Percentiles rank a stretch among this genome's conserved stretches.
Evolutionary conservation across 2,888 invertebrate species (phyloP).

Genomic region (Arrhopalites spinosus): DNA sequence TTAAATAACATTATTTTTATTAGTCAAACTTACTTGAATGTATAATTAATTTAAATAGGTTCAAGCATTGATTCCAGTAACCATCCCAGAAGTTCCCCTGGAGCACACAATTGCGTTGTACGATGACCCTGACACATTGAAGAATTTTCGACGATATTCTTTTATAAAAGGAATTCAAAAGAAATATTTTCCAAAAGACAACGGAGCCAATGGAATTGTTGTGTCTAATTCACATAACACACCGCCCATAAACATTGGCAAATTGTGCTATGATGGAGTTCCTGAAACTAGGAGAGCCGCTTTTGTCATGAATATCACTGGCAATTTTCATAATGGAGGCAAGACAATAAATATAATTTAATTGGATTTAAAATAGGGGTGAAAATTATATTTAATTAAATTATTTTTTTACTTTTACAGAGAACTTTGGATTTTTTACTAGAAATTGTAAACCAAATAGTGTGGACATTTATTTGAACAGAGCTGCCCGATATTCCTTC

Average conservation of each 20-base stretch:
- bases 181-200: background rate
- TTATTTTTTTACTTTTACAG: slow-evolving; percentile 6
- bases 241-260: slow-evolving; percentile 3
- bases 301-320: background rate
- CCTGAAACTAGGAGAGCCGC: slow-evolving; percentile 16
- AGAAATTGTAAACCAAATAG: background rate
- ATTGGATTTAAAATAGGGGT: background rate
- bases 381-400: background rate
- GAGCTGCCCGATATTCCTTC: background rate
- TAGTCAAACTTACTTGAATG: background rate
- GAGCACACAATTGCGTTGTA: slow-evolving; percentile 19
- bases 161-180: slow-evolving; percentile 8
- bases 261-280: slow-evolving; percentile 13
- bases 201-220: background rate
- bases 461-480: background rate
- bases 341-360: background rate
- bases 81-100: slow-evolving; percentile 12
- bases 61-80: slow-evolving; percentile 20
- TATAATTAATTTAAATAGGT: background rate
- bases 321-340: background rate
- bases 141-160: slow-evolving; percentile 23
- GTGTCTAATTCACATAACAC: slow-evolving; percentile 21
- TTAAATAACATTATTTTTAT: background rate
- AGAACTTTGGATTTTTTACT: slow-evolving; percentile 11
- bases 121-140: slow-evolving; percentile 11